Base-by-base conservation (phyloP, 2,113 vertebrate species). In the Pipra filicauda region DNA sequence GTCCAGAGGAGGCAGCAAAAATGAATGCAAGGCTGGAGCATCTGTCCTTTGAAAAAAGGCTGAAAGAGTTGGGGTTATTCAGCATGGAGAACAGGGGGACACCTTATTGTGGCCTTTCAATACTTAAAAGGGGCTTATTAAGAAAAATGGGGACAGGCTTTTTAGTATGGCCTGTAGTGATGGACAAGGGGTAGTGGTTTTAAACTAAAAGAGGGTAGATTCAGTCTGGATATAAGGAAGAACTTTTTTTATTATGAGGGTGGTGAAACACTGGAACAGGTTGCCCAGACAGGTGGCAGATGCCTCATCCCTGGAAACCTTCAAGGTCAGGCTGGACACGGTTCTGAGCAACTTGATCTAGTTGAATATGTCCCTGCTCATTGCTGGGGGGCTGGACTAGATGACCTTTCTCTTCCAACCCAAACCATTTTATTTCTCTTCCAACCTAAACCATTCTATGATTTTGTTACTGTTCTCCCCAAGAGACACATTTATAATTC, bases 91-190 rank as follows among this genome's bases (percentile, higher is more conserved):
- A 81, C 2, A 61, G 7, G 0, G 3, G 3, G 4, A 76, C n/a
- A 69, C 9, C 16, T 76, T 20, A 64, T 0, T 23, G 23, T 0
- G 1, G 54, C n/a, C 27, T 75, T 57, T 33, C 24, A 37, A 5
- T 21, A 66, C 23, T 28, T 62, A 22, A 26, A 86, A 14, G 8
- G 15, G 7, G 10, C 14, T 44, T 23, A 4, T 5, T 30, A 75
- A 52, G 31, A 74, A 88, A 35, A 19, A 73, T 3, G 3, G 28
- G 8, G 28, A 76, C 44, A 49, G 6, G 52, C 31, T 54, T 86
- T 54, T 72, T 41, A 55, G 21, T 3, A 79, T 2, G 6, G 30
- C 11, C 9, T 79, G 11, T 6, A 13, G 31, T 0, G 0, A 85
- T 0, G 15, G 24, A 62, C 30, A 64, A 44, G 4, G 9, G 13